Percentiles rank a stretch among this genome's conserved stretches.
Conservation (phyloP, 2,888 invertebrate species). For the Marasmarcha lunaedactyla region DNA sequence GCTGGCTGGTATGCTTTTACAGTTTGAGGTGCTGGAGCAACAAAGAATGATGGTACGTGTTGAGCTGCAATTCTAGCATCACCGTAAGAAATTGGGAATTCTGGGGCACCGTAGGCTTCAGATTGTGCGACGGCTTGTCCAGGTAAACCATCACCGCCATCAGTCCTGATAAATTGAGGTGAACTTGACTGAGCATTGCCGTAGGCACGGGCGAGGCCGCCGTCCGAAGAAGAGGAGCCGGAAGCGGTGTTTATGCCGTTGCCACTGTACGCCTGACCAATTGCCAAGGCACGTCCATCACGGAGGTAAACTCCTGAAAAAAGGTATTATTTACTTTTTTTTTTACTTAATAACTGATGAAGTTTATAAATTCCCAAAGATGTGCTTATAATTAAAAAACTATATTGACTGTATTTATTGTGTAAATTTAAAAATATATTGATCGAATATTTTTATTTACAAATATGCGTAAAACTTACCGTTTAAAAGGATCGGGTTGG, state of each 20-base stretch:
- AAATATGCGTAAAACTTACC: slow-evolving; percentile 28
- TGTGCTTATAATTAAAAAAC: too few relatives aligned
- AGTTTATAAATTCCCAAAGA: too few relatives aligned
- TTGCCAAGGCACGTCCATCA: slow-evolving; percentile 40
- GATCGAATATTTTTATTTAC: background rate
- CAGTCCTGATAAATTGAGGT: slow-evolving; percentile 25
- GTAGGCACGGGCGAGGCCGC: slow-evolving; percentile 29
- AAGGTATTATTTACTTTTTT: slow-evolving; percentile 3
- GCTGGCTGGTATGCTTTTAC: slow-evolving; percentile 22
- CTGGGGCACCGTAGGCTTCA: slow-evolving; percentile 32
- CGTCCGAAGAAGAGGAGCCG: slow-evolving; percentile 31
- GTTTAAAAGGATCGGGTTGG: slow-evolving; percentile 42
- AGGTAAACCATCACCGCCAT: slow-evolving; percentile 12
- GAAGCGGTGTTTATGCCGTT: slow-evolving; percentile 31
- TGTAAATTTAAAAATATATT: background rate
- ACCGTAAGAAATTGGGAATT: slow-evolving; percentile 36
- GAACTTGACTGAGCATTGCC: slow-evolving; percentile 24
- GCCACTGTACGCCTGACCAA: slow-evolving; percentile 35
- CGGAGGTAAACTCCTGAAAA: slow-evolving; percentile 36
- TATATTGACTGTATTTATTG: too few relatives aligned
- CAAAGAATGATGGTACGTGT: slow-evolving; percentile 32
- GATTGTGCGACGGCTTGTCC: slow-evolving; percentile 29
- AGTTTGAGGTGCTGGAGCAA: slow-evolving; percentile 33
- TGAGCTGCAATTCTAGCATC: slow-evolving; percentile 33
- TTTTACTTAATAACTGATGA: too few relatives aligned